Base-by-base conservation (phyloP, 2,888 invertebrate species). In the Meteorus cinctellus region DNA sequence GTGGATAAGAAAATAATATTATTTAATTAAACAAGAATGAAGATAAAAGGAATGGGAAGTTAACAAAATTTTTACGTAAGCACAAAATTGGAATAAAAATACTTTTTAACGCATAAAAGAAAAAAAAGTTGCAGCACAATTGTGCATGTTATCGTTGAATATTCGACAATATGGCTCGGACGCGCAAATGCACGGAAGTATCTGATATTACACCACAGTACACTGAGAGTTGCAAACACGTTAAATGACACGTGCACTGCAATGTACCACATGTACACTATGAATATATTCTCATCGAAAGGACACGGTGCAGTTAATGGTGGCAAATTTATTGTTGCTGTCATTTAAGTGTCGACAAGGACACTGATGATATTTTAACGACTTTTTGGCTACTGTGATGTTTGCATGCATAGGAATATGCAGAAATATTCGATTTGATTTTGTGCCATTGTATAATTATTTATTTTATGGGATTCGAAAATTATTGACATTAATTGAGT, bases 1-100 rank as follows among this genome's bases (percentile, higher is more conserved):
- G 84, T 81, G 86, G 84, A 88, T 86, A 87, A 86, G 85, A 86
- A 84, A 27, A 62, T 86, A 85, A 86, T 88, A 86, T 87, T 87
- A 87, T 87, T 88, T 88, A 87, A 88, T 87, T 88, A 87, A 84
- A 86, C 83, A 80, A 72, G 76, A n/a, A 48, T 76, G 67, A 12
- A 41, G 12, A 41, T 41, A 12, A 41, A 41, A 34, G 34, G 34
- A 8, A 34, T 8, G 8, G 8, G 34, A 34, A 8, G 34, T 34
- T 34, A 8, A 24, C 8, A 34, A 8, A 34, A 34, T 34, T 34
- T 34, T 8, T 34, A 34, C 8, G 4, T 4, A 34, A 6, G 34
- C 34, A 51, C 1, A 51, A 51, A 51, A 51, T n/a, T 55, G 4
- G 5, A 55, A 55, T 6, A 55, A 55, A n/a, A 8, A 8, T 55